phyloP scores from a whole-genome alignment of 2,113 vertebrate species.

The Coracopsis vasa region DNA sequence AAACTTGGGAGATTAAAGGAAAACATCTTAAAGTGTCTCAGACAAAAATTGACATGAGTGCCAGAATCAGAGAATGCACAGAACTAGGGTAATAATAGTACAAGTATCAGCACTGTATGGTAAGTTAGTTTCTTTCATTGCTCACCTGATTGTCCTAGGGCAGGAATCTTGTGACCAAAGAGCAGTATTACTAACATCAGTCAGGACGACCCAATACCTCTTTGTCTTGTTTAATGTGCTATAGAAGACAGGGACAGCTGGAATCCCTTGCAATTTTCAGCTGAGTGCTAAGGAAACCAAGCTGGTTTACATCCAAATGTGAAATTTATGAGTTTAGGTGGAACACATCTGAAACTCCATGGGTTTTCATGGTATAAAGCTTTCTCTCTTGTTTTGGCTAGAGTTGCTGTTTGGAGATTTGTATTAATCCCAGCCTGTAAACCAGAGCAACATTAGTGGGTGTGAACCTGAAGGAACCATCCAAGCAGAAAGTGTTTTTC shows the following conservation, averaged over 20 bases:
- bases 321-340: background rate
- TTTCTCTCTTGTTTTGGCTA: background rate
- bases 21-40: background rate
- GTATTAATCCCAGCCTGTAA: background rate
- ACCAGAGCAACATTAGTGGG: background rate
- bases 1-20: background rate
- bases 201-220: background rate
- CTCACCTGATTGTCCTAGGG: background rate
- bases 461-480: background rate
- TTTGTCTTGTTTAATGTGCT: background rate
- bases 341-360: background rate
- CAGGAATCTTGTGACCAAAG: background rate
- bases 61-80: background rate
- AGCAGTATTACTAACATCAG: background rate
- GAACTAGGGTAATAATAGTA: background rate
- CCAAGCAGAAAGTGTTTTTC: background rate
- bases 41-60: background rate
- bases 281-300: background rate
- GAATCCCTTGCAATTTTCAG: background rate
- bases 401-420: background rate
- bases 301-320: background rate
- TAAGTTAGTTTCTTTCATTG: background rate
- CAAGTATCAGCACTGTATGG: background rate
- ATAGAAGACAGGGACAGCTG: background rate
- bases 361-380: background rate